Conservation (phyloP, 2,113 vertebrate species). For the Bubalus kerabau region DNA sequence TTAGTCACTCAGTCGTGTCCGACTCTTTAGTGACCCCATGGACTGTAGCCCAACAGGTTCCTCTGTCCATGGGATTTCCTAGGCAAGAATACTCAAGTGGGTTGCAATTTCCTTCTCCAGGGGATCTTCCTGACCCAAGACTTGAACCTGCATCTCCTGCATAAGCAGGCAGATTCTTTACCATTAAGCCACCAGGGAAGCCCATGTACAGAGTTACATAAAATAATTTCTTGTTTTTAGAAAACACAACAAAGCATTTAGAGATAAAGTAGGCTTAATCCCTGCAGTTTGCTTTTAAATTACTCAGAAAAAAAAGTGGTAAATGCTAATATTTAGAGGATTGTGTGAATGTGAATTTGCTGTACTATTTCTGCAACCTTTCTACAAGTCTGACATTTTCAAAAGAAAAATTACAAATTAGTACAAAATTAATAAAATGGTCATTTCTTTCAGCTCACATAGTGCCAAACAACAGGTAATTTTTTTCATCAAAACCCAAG, state of each 20-base stretch:
- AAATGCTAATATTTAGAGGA: background rate
- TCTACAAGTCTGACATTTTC: background rate
- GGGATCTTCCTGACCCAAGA: background rate
- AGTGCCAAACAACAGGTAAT: background rate
- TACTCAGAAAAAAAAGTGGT: background rate
- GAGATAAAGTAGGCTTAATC: background rate
- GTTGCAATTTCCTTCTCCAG: background rate
- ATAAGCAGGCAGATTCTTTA: background rate
- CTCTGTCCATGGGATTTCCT: background rate
- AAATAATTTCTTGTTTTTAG: background rate
- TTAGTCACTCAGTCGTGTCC: fast-evolving
- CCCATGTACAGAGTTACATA: background rate
- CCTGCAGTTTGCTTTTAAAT: background rate
- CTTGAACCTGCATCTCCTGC: background rate
- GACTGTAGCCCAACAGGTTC: background rate
- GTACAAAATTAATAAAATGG: background rate
- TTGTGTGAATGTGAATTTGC: background rate
- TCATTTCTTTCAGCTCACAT: background rate
- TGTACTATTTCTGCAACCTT: background rate
- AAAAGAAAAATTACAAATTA: background rate
- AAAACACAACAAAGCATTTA: background rate
- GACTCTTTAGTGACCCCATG: background rate
- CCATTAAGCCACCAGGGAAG: background rate
- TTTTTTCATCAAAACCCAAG: background rate
- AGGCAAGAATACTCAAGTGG: background rate